Conservation (phyloP, 2,113 vertebrate species). For the Zingel zingel region DNA sequence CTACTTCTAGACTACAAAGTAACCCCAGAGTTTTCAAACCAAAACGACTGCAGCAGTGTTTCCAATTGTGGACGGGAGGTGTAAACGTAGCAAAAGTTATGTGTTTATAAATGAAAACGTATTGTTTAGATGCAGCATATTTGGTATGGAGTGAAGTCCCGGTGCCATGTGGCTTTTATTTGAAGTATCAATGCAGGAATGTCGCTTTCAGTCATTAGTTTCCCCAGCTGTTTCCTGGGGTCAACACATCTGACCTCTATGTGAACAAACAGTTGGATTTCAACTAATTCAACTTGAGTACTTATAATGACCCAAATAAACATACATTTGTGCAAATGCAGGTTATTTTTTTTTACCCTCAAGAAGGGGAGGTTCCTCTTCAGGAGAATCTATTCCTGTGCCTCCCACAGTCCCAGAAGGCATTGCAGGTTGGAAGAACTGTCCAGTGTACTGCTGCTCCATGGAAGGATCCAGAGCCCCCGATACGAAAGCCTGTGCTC, state of each 20-base stretch:
- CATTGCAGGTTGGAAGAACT: slow-evolving; percentile 79
- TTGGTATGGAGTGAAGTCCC: background rate
- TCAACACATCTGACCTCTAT: background rate
- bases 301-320: background rate
- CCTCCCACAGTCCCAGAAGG: slow-evolving; percentile 70
- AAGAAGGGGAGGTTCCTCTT: slow-evolving; percentile 89
- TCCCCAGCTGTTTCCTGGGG: background rate
- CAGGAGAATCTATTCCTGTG: slow-evolving; percentile 73
- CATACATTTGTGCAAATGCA: background rate
- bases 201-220: background rate
- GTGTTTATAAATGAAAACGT: no score
- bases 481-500: slow-evolving; percentile 8
- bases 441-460: slow-evolving; percentile 71
- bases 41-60: no score
- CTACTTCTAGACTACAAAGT: no score
- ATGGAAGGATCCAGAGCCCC: slow-evolving; percentile 29
- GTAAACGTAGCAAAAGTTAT: no score
- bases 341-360: slow-evolving; percentile 81
- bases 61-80: no score
- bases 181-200: background rate
- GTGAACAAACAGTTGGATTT: background rate
- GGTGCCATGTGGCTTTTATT: slow-evolving; percentile 10
- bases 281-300: background rate
- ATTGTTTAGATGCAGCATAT: no score
- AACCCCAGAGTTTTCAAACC: no score